These are phyloP conservation scores for Carabus problematicus DNA, from an alignment of 2,888 invertebrate genomes.

Conservation along the genomic window DNA sequence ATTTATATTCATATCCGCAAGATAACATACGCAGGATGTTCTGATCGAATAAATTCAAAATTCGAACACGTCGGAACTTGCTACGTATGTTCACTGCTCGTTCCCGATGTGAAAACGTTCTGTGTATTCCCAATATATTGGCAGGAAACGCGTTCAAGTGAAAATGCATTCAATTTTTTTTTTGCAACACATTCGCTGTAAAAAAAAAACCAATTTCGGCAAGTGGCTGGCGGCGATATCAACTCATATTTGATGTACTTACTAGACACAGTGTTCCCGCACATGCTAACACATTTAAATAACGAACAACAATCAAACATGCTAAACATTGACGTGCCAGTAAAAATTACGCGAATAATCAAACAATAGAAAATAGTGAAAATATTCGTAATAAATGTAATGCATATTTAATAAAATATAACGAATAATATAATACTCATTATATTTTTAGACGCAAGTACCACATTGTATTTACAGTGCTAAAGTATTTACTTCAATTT, in stretches of 20 bases:
- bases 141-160: slow-evolving; percentile 23
- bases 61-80: slow-evolving; percentile 28
- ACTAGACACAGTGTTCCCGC: not conserved
- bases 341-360: too few relatives aligned
- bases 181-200: slow-evolving; percentile 19
- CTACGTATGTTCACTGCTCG: not conserved
- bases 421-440: too few relatives aligned
- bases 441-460: too few relatives aligned
- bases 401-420: too few relatives aligned
- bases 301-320: too few relatives aligned
- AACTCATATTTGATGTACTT: not conserved
- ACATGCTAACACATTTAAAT: not conserved
- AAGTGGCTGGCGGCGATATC: slow-evolving; percentile 7
- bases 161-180: slow-evolving; percentile 25
- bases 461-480: too few relatives aligned
- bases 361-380: too few relatives aligned
- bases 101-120: too few relatives aligned
- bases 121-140: slow-evolving; percentile 7
- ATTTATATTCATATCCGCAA: too few relatives aligned
- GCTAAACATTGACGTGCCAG: too few relatives aligned
- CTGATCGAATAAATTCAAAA: slow-evolving; percentile 32
- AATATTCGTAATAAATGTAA: too few relatives aligned
- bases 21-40: not conserved
- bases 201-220: slow-evolving; percentile 25
- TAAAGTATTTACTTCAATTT: too few relatives aligned